These are phyloP conservation scores for Hymenochirus boettgeri DNA, from an alignment of 2,113 vertebrate species.

Conservation along the genomic window DNA sequence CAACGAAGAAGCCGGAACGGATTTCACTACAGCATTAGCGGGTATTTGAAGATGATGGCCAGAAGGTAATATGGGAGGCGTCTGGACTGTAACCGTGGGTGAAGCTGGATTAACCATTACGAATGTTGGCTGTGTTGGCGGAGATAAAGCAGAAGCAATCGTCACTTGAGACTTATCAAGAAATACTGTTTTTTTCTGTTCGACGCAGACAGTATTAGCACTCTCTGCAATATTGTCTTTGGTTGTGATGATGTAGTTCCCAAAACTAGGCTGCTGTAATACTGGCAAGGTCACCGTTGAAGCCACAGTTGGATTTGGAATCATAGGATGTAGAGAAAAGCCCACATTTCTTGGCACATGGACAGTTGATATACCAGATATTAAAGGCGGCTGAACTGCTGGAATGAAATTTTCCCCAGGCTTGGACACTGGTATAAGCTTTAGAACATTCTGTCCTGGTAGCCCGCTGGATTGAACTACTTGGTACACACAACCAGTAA, in stretches of 20 bases:
- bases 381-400: conserved; percentile 53
- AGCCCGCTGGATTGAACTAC: conserved; percentile 74
- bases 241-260: conserved; percentile 58
- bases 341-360: conserved; percentile 50
- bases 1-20: conserved; percentile 67
- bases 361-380: conserved; percentile 51
- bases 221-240: conserved; percentile 52
- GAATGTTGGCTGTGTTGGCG: conserved; percentile 47
- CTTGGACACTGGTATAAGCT: conserved; percentile 78
- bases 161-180: conserved; percentile 50
- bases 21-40: conserved; percentile 69
- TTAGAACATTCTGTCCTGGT: conserved; percentile 84
- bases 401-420: conserved; percentile 65
- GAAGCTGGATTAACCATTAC: conserved; percentile 51
- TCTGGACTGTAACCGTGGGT: conserved; percentile 53
- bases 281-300: conserved; percentile 54
- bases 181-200: conserved; percentile 49
- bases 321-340: conserved; percentile 54
- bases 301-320: conserved; percentile 49
- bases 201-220: conserved; percentile 48
- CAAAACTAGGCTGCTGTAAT: conserved; percentile 55
- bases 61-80: conserved; percentile 55
- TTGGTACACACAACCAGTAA: conserved; percentile 79
- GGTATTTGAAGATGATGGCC: conserved; percentile 79
- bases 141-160: conserved; percentile 46